Evolutionary conservation across 2,888 invertebrate species (phyloP), one percentile per base, ranked within the genome.

Genomic region (Pseudanteris insignis): DNA sequence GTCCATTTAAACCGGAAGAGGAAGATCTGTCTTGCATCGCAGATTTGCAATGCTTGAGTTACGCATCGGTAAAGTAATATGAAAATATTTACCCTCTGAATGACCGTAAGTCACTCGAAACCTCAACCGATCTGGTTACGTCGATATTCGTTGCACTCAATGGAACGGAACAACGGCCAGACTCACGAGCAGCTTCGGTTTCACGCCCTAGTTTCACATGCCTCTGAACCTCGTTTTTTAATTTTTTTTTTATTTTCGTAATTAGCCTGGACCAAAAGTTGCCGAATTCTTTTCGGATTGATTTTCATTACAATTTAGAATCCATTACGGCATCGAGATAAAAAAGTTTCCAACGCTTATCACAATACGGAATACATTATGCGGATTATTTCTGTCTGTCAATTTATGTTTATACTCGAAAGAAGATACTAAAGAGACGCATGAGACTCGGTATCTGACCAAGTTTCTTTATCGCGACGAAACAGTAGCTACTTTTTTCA

Each of bases 21-120:
- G 46, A 59, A 51, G 61, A 60, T 63, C 44, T 55, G 48, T 55
- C 44, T 53, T 18, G 32, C 44, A 54, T 47, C 61, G 64, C 61
- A 69, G 69, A 72, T 73, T 75, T 71, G 71, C 67, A 67, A 67
- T 67, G 72, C 70, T 76, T 76, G 72, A 77, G 71, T 79, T 78
- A 76, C 77, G 67, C 63, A 58, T 43, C 64, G 59, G 74, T 75
- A 74, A 76, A 75, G 74, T 73, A 74, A 77, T 77, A 78, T 73
- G 78, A 78, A 79, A 79, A 79, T 79, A 77, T 79, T 79, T 78
- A 74, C 75, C 65, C 64, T 66, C 67, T 65, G 69, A 63, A 69
- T 66, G 68, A 71, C 67, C 70, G 67, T 67, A 69, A 75, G 79
- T 79, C 77, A 79, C 74, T 74, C 70, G 79, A 79, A 73, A 77